Percentiles rank a stretch among this genome's conserved stretches.
Conservation (phyloP, 2,797 vertebrate species). For the Myotis findleyi region DNA sequence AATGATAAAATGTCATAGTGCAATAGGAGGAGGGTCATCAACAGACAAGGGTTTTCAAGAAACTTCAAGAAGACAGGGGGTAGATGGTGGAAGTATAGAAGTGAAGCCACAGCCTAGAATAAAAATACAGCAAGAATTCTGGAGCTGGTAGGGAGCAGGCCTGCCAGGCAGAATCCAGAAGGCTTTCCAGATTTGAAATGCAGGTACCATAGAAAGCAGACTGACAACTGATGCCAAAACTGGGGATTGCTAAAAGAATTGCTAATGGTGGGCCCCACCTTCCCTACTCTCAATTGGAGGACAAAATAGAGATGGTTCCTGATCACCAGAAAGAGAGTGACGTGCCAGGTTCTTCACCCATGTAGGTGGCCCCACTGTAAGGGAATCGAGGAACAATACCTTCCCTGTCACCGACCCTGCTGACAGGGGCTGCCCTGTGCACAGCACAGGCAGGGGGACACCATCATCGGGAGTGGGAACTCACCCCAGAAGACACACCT, state of each 20-base stretch:
- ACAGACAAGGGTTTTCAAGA: not conserved
- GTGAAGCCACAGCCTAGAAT: not conserved
- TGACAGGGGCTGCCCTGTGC: not conserved
- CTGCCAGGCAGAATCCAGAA: not conserved
- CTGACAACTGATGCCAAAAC: not conserved
- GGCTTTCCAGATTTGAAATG: not conserved
- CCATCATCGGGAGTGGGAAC: not conserved
- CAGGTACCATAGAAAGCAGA: not conserved
- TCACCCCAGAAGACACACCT: not conserved
- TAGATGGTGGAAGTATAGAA: not conserved
- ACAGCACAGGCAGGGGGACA: not conserved
- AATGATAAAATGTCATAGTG: not conserved
- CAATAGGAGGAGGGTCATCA: not conserved
- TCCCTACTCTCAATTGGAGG: not conserved
- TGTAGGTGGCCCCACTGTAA: not conserved
- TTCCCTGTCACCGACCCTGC: not conserved
- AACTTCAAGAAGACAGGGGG: not conserved
- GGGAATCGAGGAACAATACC: not conserved
- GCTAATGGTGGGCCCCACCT: too few relatives aligned
- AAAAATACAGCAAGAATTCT: not conserved
- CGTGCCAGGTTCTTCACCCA: not conserved
- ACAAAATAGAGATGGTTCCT: not conserved
- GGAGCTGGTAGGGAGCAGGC: not conserved
- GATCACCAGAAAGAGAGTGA: not conserved
- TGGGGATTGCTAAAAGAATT: not conserved